Evolutionary conservation across 2,113 vertebrate genomes (phyloP), one percentile per base, ranked within the genome.

Genomic region (Cephalopholis sonnerati): DNA sequence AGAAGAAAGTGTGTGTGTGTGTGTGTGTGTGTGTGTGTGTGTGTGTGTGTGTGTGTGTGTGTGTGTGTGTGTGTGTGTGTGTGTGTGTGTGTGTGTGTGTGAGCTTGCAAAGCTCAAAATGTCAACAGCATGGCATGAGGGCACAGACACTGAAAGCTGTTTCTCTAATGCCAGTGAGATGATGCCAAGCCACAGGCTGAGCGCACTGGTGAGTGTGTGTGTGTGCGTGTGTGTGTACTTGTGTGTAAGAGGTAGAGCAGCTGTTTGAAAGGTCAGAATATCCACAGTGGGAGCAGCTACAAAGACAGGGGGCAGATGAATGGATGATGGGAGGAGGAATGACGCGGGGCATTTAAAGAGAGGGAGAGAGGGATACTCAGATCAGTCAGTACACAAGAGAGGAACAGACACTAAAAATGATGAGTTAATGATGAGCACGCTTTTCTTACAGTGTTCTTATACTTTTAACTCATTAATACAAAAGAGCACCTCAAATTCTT

Each of bases 181-280:
- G 84, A 87, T 84, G 76, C 83, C 84, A 84, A 67, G 79, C 87
- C 85, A 89, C 87, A 75, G 76, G 83, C 71, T 84, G 57, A 18
- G 64, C 3, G 0, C 0, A 17, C 2, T 0, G 22, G 24, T 25
- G 29, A 68, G 36, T 63, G 10, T 63, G 62, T 82, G 54, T 16
- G 36, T 36, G 48, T 58, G 82, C 32, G 39, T 44, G 75, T 32
- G 48, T 70, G 77, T 74, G n/a, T n/a, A n/a, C n/a, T n/a, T n/a
- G n/a, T n/a, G 61, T 57, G 81, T 75, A 69, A 62, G 77, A 80
- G 71, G 77, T 65, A 61, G 11, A 86, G 72, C 88, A 90, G 89
- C 86, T 91, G 91, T 89, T 86, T 69, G 62, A 91, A 92, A 92
- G 91, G 89, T 91, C 89, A 91, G 67, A 55, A 69, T 90, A 81